Percentiles rank a stretch among this genome's conserved stretches.
phyloP scores from a whole-genome alignment of 2,797 vertebrate genomes.

The Gadopsis marmoratus region DNA sequence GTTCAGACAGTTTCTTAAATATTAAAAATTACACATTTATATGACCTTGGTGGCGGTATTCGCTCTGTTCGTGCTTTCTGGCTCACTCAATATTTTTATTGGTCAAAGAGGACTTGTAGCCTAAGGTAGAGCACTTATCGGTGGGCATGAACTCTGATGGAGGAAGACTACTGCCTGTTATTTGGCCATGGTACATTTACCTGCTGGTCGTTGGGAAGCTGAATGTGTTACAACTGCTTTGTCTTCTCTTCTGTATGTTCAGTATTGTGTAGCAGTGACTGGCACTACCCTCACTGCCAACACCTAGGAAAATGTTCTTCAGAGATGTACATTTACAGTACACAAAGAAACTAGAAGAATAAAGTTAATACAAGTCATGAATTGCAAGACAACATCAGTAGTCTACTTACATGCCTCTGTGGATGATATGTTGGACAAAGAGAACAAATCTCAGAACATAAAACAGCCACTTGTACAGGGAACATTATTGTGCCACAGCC shows the following conservation, averaged over 20 bases:
- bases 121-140: not conserved
- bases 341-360: not conserved
- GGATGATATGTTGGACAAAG: no score
- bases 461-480: no score
- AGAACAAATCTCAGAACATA: no score
- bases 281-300: not conserved
- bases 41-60: not conserved
- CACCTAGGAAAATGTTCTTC: not conserved
- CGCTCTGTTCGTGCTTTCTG: not conserved
- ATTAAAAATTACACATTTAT: slow-evolving; percentile 2
- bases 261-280: not conserved
- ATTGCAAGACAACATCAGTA: no score
- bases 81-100: not conserved
- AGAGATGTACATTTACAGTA: not conserved
- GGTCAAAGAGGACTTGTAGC: not conserved
- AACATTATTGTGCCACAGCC: no score
- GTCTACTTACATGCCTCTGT: no score
- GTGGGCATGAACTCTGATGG: not conserved
- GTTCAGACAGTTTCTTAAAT: not conserved
- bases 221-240: not conserved
- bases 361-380: no score
- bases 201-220: not conserved
- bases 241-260: not conserved
- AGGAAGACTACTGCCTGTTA: not conserved
- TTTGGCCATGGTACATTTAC: slow-evolving; percentile 12